These are phyloP conservation scores for Karalla daura DNA, from an alignment of 2,797 vertebrate genomes.

Conservation along the genomic window DNA sequence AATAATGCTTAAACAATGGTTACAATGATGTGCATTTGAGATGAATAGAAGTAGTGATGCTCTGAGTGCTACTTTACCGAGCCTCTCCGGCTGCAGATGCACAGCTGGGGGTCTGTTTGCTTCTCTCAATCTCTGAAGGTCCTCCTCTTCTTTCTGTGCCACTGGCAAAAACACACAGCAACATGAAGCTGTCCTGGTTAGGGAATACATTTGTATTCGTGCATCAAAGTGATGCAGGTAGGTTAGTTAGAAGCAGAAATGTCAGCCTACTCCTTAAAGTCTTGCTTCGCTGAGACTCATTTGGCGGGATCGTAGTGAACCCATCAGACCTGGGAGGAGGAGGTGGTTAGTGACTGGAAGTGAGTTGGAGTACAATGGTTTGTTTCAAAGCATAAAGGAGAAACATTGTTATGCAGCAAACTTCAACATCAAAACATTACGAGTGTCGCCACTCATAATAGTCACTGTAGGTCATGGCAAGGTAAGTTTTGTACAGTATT, in stretches of 20 bases:
- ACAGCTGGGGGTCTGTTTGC: slow-evolving; percentile 73
- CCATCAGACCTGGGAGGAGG: slow-evolving; percentile 73
- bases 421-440: too few species aligned
- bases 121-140: slow-evolving; percentile 77
- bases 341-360: slow-evolving; percentile 9
- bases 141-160: slow-evolving; percentile 84
- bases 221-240: background rate
- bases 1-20: background rate
- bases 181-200: background rate
- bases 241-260: background rate
- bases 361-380: too few species aligned
- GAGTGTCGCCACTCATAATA: too few species aligned
- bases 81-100: slow-evolving; percentile 71
- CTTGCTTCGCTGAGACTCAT: slow-evolving; percentile 75
- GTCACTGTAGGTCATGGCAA: too few species aligned
- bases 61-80: slow-evolving; percentile 78
- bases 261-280: slow-evolving; percentile 80
- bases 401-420: too few species aligned
- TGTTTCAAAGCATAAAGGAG: too few species aligned
- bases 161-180: too few species aligned
- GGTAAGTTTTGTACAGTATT: too few species aligned
- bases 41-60: background rate
- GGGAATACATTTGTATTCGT: background rate
- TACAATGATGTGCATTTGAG: background rate
- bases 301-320: slow-evolving; percentile 83